phyloP scores from a whole-genome alignment of 2,888 invertebrate genomes.

The Seira musarum region DNA sequence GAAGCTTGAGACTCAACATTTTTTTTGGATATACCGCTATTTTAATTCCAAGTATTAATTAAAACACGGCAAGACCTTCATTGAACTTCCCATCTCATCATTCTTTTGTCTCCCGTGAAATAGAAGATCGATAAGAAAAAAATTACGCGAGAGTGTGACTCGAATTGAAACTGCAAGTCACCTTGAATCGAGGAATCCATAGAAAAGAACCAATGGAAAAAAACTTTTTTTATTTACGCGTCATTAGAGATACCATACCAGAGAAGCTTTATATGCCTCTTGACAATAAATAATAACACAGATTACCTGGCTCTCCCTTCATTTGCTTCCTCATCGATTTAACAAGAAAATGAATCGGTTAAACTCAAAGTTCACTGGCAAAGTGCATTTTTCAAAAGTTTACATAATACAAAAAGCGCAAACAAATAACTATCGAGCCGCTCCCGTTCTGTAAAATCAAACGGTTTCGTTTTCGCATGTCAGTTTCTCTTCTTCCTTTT shows the following conservation, averaged over 20 bases:
- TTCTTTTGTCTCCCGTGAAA: neutral
- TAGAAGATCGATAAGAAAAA: neutral
- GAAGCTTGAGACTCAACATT: constrained; percentile 26
- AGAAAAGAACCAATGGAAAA: neutral
- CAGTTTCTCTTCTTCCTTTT: too few relatives aligned
- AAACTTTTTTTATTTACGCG: constrained; percentile 45
- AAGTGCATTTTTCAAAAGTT: neutral
- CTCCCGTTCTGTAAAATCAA: too few relatives aligned
- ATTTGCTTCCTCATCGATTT: neutral
- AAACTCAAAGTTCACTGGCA: constrained; percentile 1
- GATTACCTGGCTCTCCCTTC: neutral
- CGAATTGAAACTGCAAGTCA: constrained; percentile 49
- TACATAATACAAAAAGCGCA: neutral
- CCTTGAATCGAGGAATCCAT: constrained; percentile 23
- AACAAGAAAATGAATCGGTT: neutral
- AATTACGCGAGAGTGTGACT: neutral
- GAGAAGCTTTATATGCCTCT: too few relatives aligned
- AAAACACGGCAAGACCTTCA: constrained; percentile 47
- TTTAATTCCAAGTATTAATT: constrained; percentile 49
- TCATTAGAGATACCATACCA: constrained; percentile 45
- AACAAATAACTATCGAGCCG: too few relatives aligned
- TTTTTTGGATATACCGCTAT: constrained; percentile 40
- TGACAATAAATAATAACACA: too few relatives aligned
- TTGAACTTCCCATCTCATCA: constrained; percentile 36
- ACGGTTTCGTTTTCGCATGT: too few relatives aligned